These are phyloP conservation scores for Parauchenoglanis ngamensis DNA, from an alignment of 2,797 vertebrate genomes.

Conservation along the genomic window DNA sequence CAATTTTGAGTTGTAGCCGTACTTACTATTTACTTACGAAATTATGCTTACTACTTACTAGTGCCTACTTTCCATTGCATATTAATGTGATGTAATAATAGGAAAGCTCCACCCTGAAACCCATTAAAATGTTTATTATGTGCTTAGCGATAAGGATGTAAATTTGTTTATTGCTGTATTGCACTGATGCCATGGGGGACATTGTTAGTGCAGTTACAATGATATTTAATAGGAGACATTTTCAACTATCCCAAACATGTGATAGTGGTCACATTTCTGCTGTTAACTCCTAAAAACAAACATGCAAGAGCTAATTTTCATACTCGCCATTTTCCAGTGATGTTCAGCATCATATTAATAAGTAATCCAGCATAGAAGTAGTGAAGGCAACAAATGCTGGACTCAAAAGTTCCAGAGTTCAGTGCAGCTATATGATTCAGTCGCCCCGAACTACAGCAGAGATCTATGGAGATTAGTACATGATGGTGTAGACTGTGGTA, in stretches of 20 bases:
- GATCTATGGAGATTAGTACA: not conserved
- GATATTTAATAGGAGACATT: not conserved
- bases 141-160: not conserved
- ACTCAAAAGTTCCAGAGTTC: not conserved
- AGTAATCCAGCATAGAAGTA: not conserved
- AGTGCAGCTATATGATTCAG: not conserved
- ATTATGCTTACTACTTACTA: not conserved
- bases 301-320: not conserved
- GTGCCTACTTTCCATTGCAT: not conserved
- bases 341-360: not conserved
- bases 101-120: not conserved
- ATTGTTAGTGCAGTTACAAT: not conserved
- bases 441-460: not conserved
- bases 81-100: not conserved
- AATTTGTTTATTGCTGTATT: not conserved
- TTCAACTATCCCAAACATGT: not conserved
- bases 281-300: not conserved
- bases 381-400: not conserved
- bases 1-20: not conserved
- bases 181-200: not conserved
- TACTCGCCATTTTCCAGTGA: not conserved
- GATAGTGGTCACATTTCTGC: not conserved
- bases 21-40: not conserved
- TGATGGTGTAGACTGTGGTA: not conserved
- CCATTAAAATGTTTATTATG: not conserved